Base-by-base conservation (phyloP, 64 coral and sea anemone species). In the Porites australiensis region DNA sequence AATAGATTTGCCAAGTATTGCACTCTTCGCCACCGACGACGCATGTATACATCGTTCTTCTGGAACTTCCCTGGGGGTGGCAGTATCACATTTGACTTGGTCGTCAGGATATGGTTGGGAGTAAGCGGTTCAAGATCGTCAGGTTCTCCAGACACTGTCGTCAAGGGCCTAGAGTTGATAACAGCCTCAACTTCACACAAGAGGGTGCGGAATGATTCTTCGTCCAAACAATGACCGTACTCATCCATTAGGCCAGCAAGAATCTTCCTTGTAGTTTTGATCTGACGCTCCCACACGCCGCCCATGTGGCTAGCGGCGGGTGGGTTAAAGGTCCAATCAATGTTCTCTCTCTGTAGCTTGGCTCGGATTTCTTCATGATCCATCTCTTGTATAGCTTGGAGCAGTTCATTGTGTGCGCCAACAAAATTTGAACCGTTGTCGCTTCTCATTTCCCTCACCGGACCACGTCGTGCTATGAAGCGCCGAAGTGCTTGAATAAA, bases 161-260 rank as follows among this genome's bases (percentile, higher is more conserved):
- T 86, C 50, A 86, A 50, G 19, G 82, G 82, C 8, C 64, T 51
- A 2, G 6, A 69, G 8, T 86, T 86, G 18, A 86, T 86, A 19
- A 86, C 70, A 6, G 82, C 82, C 43, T 86, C 82, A 12, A 67
- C 44, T 86, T 86, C 82, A 51, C 82, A 86, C 3, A 86, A 15
- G 15, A 69, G 63, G 14, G 82, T 86, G 2, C 58, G 15, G 13
- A 86, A 58, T 6, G 59, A 86, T 86, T 86, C 82, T 0, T 86
- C 63, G n/a, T 69, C 50, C 22, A 86, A 6, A 2, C 13, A 58
- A 69, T 67, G 19, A 19, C 64, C 62, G 70, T 86, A n/a, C 53
- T 86, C 63, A 49, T 86, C 51, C 44, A 70, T 44, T 44, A 49
- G 10, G 15, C 58, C 82, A 66, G 82, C 2, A 2, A 85, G 60